These are phyloP conservation scores for Corynorhinus townsendii DNA, from an alignment of 2,113 vertebrate species.

Conservation along the genomic window DNA sequence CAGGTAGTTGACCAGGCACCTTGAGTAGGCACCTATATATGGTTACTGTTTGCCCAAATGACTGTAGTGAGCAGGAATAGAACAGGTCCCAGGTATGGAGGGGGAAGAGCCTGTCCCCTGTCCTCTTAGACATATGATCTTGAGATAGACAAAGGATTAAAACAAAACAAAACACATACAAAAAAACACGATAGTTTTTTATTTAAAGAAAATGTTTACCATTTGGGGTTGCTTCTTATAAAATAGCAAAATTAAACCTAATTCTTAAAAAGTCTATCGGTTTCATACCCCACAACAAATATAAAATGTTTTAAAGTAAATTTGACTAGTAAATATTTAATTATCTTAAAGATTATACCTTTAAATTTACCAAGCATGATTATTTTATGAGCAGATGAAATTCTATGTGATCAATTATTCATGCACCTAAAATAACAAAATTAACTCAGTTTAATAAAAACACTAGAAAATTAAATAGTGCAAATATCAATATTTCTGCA, in stretches of 20 bases:
- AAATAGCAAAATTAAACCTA: neutral
- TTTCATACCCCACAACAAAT: neutral
- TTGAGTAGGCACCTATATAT: neutral
- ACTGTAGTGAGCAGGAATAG: neutral
- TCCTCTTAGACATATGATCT: neutral
- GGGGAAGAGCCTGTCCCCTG: neutral
- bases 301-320: constrained; percentile 23
- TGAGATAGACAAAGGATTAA: neutral
- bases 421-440: constrained; percentile 51
- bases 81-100: neutral
- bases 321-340: constrained; percentile 58
- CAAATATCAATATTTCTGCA: neutral
- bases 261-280: neutral
- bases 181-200: neutral
- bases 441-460: constrained; percentile 36
- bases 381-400: constrained; percentile 46
- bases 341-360: constrained; percentile 52
- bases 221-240: neutral
- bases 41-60: neutral
- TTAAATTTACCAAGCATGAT: constrained; percentile 50
- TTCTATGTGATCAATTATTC: constrained; percentile 49
- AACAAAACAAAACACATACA: no score
- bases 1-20: neutral
- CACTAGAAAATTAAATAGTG: constrained; percentile 26
- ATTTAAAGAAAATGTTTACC: neutral